These are phyloP conservation scores for Oscheius sp. DNA, from an alignment of 2,888 invertebrate genomes.

Conservation along the genomic window DNA sequence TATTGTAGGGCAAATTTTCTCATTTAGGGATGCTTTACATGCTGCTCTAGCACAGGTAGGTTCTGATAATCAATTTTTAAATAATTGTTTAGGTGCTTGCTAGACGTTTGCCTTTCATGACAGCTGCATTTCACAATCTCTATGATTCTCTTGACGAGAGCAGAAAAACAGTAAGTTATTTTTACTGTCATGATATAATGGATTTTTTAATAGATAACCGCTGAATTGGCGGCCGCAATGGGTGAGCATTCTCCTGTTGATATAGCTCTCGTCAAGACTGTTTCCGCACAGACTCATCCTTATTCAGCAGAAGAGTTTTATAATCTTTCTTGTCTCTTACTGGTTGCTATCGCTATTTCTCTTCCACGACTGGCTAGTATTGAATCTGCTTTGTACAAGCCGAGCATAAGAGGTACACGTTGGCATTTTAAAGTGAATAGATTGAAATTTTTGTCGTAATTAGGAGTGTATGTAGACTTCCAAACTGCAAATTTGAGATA, in stretches of 20 bases:
- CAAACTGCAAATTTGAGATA: too few relatives aligned
- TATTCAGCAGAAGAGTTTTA: conserved; percentile 66
- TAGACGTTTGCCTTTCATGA: conserved; percentile 91
- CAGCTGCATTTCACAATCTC: conserved; percentile 84
- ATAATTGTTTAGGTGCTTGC: conserved; percentile 79
- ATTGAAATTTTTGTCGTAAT: not conserved
- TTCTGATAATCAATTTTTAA: not conserved
- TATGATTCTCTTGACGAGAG: conserved; percentile 56
- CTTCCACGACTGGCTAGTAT: conserved; percentile 92
- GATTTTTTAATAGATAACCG: conserved; percentile 39
- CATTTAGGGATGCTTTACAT: conserved; percentile 92
- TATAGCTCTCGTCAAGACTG: conserved; percentile 89
- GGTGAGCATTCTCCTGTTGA: conserved; percentile 94
- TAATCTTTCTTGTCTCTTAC: conserved; percentile 86
- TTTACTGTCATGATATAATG: too few relatives aligned
- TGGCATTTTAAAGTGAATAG: too few relatives aligned
- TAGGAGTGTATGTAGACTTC: too few relatives aligned
- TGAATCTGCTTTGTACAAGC: conserved; percentile 80
- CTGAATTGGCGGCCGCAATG: conserved; percentile 95
- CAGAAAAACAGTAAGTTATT: conserved; percentile 47
- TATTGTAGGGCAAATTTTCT: conserved; percentile 95
- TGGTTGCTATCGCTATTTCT: conserved; percentile 98
- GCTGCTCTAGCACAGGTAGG: conserved; percentile 89
- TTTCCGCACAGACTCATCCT: conserved; percentile 81
- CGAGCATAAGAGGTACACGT: conserved; percentile 52